Evolutionary conservation across 2,113 vertebrate genomes (phyloP), one percentile per base, ranked within the genome.

Genomic region (Erythrocercus mccallii): DNA sequence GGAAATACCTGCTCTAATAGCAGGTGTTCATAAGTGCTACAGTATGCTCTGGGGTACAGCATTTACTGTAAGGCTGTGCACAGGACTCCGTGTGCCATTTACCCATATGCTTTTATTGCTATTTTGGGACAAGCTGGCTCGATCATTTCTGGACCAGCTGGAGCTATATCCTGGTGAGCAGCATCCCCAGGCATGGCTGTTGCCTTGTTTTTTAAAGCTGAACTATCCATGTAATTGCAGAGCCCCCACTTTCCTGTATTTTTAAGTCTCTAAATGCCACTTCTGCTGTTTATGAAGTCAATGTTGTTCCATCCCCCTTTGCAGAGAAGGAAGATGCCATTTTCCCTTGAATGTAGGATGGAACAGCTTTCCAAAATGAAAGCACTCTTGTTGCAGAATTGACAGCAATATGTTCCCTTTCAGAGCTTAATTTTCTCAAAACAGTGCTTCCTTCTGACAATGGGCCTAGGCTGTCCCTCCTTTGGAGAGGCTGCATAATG

Each of bases 81-180:
- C 64, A 92, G 88, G 64, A 54, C 83, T 90, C 74, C 12, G 15
- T 0, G 5, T 92, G 92, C 76, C 80, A 74, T 42, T 95, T 92
- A 88, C 44, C 79, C 88, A 71, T 94, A 66, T 90, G 95, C 64
- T 92, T 93, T 73, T 50, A 73, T 18, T 86, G 94, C 95, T 97
- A 94, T 97, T 97, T 81, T 73, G 68, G 71, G 90, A 94, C 60
- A 68, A 64, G 86, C 86, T 92, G 91, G 83, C 83, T 93, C 88
- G 58, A 30, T 72, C 62, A 66, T 69, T 90, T 92, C 92, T 92
- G 72, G 22, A 88, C 92, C 88, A 97, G 92, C 88, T 95, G 95
- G 92, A 68, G 77, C 38, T 92, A 20, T 58, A 68, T 83, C 42
- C 56, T 80, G 42, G 80, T 44, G 60, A 92, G 72, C 71, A 92